Base-by-base conservation (phyloP, 2,113 vertebrate genomes). In the Isurus oxyrinchus region DNA sequence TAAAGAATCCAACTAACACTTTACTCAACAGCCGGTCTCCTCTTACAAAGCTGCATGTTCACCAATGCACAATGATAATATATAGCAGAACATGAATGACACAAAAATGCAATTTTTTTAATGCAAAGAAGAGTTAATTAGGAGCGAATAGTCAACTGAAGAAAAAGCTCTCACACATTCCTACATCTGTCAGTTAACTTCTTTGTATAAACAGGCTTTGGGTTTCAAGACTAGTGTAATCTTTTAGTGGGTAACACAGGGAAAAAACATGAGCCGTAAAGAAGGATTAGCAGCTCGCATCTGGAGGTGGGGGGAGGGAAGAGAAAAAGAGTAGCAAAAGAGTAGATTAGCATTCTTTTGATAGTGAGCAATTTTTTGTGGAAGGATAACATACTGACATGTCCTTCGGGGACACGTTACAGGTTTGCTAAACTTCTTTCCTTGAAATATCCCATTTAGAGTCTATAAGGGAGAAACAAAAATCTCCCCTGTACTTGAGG, bases 371-470 rank as follows among this genome's bases (percentile, higher is more conserved):
- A 86, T 97, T 97, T 67, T 87, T 53, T 23, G 16, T 96, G 96
- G 96, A 96, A n/a, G n/a, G 96, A 95, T 49, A 19, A 96, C 3
- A 0, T 97, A 96, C 96, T 96, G 96, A 81, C 94, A 94, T 79
- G 23, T 76, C 84, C 91, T 84, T 31, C 87, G 96, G 97, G 96
- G 67, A 96, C 97, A 96, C 96, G 96, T 95, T 96, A 97, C 96
- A 49, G 96, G 87, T 94, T 96, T 81, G 93, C 96, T 94, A 97
- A 97, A 97, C 53, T 67, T 96, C 63, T 63, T 96, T 97, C 97
- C 96, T 97, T 96, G 96, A 97, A 97, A 96, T 96, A 97, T 91
- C 97, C 96, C 96, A 96, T 96, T 96, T 97, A 97, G 97, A 97
- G 96, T 97, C 96, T 96, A 96, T 23, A 96, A 86, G 84, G 94